Percentiles rank a stretch among this genome's conserved stretches.
phyloP scores from a whole-genome alignment of 2,888 invertebrate species.

The Megastigmus dorsalis region DNA sequence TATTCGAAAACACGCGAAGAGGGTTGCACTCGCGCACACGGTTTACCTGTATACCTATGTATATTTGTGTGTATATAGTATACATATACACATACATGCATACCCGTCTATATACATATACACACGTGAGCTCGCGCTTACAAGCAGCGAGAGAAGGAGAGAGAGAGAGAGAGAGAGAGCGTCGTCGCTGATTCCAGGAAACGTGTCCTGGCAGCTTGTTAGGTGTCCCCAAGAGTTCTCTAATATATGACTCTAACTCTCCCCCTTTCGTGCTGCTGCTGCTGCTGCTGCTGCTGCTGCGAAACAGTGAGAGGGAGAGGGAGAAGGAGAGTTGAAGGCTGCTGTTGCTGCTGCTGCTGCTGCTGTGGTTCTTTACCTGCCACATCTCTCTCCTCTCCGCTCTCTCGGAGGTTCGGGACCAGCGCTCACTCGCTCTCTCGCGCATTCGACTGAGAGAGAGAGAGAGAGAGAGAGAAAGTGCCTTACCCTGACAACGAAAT shows the following conservation, averaged over 20 bases:
- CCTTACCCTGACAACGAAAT: conserved; percentile 56
- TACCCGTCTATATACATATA: background rate
- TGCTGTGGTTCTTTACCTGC: conserved; percentile 34
- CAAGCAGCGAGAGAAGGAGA: background rate
- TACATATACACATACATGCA: background rate
- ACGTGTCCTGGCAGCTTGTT: conserved; percentile 72
- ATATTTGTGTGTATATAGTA: too few species aligned
- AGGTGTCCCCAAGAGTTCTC: conserved; percentile 71
- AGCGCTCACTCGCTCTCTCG: too few species aligned
- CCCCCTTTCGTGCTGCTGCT: conserved; percentile 55
- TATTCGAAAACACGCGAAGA: background rate
- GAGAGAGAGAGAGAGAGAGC: conserved; percentile 49
- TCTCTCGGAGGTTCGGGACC: background rate
- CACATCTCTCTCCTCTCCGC: background rate
- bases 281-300: conserved; percentile 35
- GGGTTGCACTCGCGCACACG: conserved; percentile 19
- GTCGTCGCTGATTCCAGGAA: conserved; percentile 68
- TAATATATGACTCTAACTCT: conserved; percentile 71
- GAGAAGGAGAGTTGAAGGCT: conserved; percentile 6
- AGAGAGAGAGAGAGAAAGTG: conserved; percentile 46
- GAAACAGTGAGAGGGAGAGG: conserved; percentile 32
- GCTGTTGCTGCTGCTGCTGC: conserved; percentile 10
- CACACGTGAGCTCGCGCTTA: background rate
- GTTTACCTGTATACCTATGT: too few species aligned
- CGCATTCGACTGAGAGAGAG: conserved; percentile 17